A percentile compares a stretch with the other conserved stretches of the same genome.
phyloP scores from a whole-genome alignment of 1,140 invertebrate genomes.

The Eulimnadia texana region DNA sequence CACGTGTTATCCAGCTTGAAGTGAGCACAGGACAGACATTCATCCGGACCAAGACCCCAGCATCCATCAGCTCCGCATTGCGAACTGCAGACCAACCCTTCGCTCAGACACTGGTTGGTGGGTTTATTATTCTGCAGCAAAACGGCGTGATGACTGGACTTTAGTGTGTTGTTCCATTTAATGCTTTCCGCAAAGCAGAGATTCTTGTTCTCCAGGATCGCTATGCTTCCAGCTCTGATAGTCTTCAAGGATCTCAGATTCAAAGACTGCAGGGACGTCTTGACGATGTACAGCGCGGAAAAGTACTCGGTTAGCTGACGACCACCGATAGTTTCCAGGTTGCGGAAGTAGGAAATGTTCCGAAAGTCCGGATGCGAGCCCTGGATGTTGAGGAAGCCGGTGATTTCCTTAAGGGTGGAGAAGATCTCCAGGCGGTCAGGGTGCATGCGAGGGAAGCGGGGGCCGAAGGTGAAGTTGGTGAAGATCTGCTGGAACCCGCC shows the following conservation, averaged over 20 bases:
- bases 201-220: constrained; percentile 74
- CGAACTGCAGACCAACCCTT: constrained; percentile 60
- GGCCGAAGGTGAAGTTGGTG: constrained; percentile 62
- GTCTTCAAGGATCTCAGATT: constrained; percentile 67
- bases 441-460: constrained; percentile 59
- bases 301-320: constrained; percentile 73
- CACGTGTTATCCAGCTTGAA: constrained; percentile 62
- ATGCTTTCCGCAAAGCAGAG: constrained; percentile 80
- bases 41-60: constrained; percentile 75
- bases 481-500: constrained; percentile 69
- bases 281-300: constrained; percentile 76
- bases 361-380: constrained; percentile 68
- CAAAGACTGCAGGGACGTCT: constrained; percentile 69
- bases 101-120: constrained; percentile 44
- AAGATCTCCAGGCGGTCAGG: constrained; percentile 75
- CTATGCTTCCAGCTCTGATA: constrained; percentile 72
- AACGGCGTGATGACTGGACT: constrained; percentile 49
- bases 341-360: constrained; percentile 78
- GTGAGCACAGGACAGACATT: constrained; percentile 77
- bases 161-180: constrained; percentile 64
- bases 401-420: constrained; percentile 81
- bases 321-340: constrained; percentile 83
- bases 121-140: constrained; percentile 58
- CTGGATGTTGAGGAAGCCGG: constrained; percentile 82
- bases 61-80: constrained; percentile 81